phyloP scores from a whole-genome alignment of 2,888 invertebrate genomes.

The Drosophila macrospina region DNA sequence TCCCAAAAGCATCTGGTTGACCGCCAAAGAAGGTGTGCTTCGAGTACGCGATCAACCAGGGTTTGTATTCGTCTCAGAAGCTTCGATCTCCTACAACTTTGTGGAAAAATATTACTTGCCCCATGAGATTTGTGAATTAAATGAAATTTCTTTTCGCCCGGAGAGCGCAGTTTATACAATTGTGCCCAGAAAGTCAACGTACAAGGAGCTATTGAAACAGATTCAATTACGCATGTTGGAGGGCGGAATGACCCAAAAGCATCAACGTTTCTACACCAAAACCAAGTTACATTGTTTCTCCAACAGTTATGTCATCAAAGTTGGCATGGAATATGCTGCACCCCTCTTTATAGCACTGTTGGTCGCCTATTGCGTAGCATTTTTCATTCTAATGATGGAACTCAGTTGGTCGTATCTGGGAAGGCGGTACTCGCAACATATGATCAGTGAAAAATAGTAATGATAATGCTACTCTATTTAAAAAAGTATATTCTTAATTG shows the following conservation, averaged over 20 bases:
- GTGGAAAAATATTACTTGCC: conserved; percentile 80
- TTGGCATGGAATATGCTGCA: conserved; percentile 82
- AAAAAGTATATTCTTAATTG: neutral
- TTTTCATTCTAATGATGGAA: conserved; percentile 68
- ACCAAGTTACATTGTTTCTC: conserved; percentile 70
- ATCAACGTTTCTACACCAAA: conserved; percentile 70
- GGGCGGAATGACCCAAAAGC: conserved; percentile 72
- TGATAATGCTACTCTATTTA: neutral
- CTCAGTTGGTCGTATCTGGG: conserved; percentile 44
- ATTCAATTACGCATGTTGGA: conserved; percentile 77
- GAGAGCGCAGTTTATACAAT: conserved; percentile 66
- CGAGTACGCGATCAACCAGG: conserved; percentile 77
- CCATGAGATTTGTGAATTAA: conserved; percentile 84
- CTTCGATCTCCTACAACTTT: conserved; percentile 69
- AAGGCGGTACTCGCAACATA: neutral
- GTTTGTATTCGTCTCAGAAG: conserved; percentile 82
- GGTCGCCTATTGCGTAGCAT: conserved; percentile 52
- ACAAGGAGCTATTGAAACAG: conserved; percentile 76
- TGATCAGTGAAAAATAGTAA: neutral
- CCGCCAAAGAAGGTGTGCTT: conserved; percentile 71
- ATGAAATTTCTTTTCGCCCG: conserved; percentile 80
- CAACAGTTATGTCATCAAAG: conserved; percentile 74
- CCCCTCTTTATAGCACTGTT: conserved; percentile 75
- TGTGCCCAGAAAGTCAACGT: conserved; percentile 78
- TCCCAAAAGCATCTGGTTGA: conserved; percentile 66